A percentile compares a stretch with the other conserved stretches of the same genome.
Evolutionary conservation across 2,113 vertebrate genomes (phyloP).

Genomic region (Psophia crepitans): DNA sequence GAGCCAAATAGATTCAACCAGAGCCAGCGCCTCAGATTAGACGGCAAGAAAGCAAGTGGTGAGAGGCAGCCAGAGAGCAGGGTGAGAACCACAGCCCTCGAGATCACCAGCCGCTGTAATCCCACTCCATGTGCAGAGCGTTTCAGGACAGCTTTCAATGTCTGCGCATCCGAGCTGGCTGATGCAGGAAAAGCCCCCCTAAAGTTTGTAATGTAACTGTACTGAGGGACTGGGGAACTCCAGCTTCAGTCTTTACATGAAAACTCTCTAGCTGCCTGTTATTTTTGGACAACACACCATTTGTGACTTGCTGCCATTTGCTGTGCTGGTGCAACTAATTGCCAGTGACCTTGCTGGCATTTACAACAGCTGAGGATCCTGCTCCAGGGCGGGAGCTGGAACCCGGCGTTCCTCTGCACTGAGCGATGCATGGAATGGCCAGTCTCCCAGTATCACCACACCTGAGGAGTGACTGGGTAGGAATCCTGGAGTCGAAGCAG

Average conservation of each 20-base stretch:
- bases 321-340: background rate
- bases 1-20: background rate
- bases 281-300: background rate
- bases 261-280: background rate
- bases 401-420: background rate
- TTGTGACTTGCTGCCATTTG: background rate
- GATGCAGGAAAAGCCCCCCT: background rate
- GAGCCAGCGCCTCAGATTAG: background rate
- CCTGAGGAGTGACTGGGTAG: background rate
- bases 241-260: fast-evolving
- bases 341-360: background rate
- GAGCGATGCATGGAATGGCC: fast-evolving
- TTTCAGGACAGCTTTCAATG: background rate
- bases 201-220: background rate
- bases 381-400: background rate
- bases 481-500: background rate
- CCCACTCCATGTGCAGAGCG: background rate
- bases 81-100: background rate
- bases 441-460: fast-evolving
- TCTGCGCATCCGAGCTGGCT: background rate
- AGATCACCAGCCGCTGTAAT: background rate
- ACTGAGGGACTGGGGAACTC: background rate
- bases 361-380: background rate
- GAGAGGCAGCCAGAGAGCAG: background rate
- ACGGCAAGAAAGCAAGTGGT: background rate